Percentiles rank a stretch among this genome's conserved stretches.
phyloP scores from a whole-genome alignment of 92 coral and sea anemone genomes.

The Parazoanthus atlanticus region DNA sequence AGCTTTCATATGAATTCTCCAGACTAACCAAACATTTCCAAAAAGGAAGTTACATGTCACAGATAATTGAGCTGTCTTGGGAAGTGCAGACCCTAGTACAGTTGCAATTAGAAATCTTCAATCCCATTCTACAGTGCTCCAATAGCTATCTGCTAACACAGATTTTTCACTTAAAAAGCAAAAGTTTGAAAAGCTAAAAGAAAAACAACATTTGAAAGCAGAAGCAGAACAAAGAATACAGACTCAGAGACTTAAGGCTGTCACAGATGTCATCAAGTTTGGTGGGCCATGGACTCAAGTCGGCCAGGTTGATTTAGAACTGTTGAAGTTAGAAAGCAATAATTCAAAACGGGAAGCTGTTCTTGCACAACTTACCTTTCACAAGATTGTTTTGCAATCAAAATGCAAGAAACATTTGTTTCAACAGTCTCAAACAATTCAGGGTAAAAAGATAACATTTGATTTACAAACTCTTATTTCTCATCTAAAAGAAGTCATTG shows the following conservation, averaged over 20 bases:
- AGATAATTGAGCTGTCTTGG: too few species aligned
- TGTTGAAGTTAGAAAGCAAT: slow-evolving; percentile 37
- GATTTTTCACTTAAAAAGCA: slow-evolving; percentile 33
- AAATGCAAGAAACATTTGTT: slow-evolving; percentile 12
- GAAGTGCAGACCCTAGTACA: too few species aligned
- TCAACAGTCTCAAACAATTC: slow-evolving; percentile 7
- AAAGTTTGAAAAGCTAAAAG: slow-evolving; percentile 28
- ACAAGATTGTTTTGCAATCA: slow-evolving; percentile 33
- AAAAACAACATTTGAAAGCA: slow-evolving; percentile 45
- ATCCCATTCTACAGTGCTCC: too few species aligned
- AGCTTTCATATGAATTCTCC: too few species aligned
- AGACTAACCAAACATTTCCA: too few species aligned
- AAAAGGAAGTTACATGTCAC: too few species aligned
- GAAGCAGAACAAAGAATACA: slow-evolving; percentile 44
- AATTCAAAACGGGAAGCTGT: slow-evolving; percentile 30
- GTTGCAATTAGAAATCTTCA: too few species aligned
- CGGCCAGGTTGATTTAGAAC: slow-evolving; percentile 26
- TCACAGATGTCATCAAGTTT: slow-evolving; percentile 28
- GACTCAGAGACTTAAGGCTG: slow-evolving; percentile 37
- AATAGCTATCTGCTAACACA: too few species aligned
- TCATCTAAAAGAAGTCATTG: too few species aligned
- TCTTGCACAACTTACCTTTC: slow-evolving; percentile 24
- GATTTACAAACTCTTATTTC: too few species aligned
- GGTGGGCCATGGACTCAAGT: slow-evolving; percentile 32
- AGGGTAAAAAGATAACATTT: not conserved